phyloP scores from a whole-genome alignment of 2,113 vertebrate species.

The Choloepus hoffmanni region DNA sequence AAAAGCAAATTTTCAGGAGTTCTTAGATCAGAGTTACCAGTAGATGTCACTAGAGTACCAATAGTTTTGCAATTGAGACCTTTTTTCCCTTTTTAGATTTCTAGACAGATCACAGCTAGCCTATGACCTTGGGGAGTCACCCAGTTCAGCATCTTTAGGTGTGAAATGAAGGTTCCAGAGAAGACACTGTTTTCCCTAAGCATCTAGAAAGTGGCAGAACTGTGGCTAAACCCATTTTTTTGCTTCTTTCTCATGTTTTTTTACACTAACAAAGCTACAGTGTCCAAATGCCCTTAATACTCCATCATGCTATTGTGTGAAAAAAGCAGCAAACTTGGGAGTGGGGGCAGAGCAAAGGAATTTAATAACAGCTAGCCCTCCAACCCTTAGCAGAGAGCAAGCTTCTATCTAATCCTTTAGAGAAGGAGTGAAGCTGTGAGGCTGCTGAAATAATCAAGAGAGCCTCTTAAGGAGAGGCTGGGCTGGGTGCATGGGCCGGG shows the following conservation, averaged over 20 bases:
- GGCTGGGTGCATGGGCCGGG: too few species aligned
- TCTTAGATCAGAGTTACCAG: conserved; percentile 74
- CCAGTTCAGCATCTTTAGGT: not conserved
- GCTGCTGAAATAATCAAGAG: not conserved
- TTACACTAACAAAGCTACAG: not conserved
- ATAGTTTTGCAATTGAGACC: not conserved
- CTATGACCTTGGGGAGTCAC: not conserved
- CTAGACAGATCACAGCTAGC: too few species aligned
- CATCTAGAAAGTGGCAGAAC: not conserved
- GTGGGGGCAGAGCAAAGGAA: not conserved
- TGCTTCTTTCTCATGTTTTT: not conserved
- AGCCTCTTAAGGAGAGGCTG: not conserved
- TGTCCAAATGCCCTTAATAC: not conserved
- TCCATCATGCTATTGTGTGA: not conserved
- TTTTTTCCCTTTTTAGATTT: not conserved
- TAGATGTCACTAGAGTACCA: conserved; percentile 86
- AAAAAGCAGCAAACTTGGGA: not conserved
- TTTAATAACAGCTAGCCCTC: too few species aligned
- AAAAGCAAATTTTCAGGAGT: not conserved
- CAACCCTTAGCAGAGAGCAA: not conserved
- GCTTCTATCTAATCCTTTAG: not conserved
- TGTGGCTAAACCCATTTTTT: not conserved
- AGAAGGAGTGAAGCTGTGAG: not conserved
- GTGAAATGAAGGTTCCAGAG: not conserved
- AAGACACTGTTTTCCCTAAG: not conserved